Conservation (phyloP, 1,140 invertebrate species). For the Sarcophaga peregrina region DNA sequence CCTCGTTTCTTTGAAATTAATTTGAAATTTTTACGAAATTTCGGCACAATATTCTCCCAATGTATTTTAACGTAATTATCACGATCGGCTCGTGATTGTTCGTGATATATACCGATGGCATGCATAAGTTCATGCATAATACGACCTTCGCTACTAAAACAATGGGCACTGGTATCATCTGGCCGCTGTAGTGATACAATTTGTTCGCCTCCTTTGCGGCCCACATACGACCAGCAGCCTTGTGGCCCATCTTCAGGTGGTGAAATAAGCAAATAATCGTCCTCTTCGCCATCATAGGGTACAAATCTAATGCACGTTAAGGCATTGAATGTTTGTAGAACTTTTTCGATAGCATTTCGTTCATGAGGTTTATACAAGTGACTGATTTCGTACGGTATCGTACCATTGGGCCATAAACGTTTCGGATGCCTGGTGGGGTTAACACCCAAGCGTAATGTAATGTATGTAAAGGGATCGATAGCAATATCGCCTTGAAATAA, state of each 20-base stretch:
- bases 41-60: slow-evolving; percentile 78
- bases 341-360: slow-evolving; percentile 70
- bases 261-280: slow-evolving; percentile 79
- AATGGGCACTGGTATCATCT: slow-evolving; percentile 72
- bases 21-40: slow-evolving; percentile 75
- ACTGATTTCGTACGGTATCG: slow-evolving; percentile 78
- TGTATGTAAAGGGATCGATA: slow-evolving; percentile 67
- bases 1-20: slow-evolving; percentile 74
- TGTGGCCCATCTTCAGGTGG: slow-evolving; percentile 74
- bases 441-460: slow-evolving; percentile 74
- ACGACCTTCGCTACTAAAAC: slow-evolving; percentile 77
- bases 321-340: slow-evolving; percentile 76
- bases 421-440: slow-evolving; percentile 71
- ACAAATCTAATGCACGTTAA: slow-evolving; percentile 80
- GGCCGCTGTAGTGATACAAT: slow-evolving; percentile 68
- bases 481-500: slow-evolving; percentile 78
- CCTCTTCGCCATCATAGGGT: slow-evolving; percentile 72
- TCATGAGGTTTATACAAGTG: slow-evolving; percentile 70
- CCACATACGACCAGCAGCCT: slow-evolving; percentile 86
- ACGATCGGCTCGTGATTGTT: slow-evolving; percentile 84
- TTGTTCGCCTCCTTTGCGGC: slow-evolving; percentile 71
- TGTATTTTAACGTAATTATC: slow-evolving; percentile 80
- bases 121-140: slow-evolving; percentile 89
- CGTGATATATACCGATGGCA: slow-evolving; percentile 86
- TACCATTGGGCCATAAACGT: slow-evolving; percentile 76